Evolutionary conservation across 1,140 invertebrate genomes (phyloP).

Genomic region (Bombyx mandarina): DNA sequence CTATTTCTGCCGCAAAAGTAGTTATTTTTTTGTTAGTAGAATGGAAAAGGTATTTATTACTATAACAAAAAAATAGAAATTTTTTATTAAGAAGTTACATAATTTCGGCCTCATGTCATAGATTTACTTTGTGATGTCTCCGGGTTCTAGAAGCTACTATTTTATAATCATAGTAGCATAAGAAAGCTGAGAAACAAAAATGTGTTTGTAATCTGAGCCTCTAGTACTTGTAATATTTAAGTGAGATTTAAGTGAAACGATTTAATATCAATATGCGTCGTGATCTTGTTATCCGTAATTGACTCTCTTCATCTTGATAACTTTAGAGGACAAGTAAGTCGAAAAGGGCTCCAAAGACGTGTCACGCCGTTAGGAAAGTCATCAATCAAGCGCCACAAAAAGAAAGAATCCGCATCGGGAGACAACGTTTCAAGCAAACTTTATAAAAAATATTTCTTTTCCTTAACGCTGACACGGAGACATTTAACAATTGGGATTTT

Average conservation of each 20-base stretch:
- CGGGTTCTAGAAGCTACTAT: no score
- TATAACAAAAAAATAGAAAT: no score
- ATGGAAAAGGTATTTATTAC: no score
- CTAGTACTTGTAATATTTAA: neutral
- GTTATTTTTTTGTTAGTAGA: no score
- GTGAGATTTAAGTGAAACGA: neutral
- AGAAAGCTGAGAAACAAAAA: no score
- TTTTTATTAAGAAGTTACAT: no score
- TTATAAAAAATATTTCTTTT: slow-evolving; percentile 30
- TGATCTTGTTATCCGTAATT: slow-evolving; percentile 22
- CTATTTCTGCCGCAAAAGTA: no score
- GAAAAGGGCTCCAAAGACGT: slow-evolving; percentile 28
- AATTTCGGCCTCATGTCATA: no score
- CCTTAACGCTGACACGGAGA: slow-evolving; percentile 19
- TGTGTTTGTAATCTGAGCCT: no score
- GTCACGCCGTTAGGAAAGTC: slow-evolving; percentile 42
- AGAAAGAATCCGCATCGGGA: slow-evolving; percentile 24
- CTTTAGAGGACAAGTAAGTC: slow-evolving; percentile 17
- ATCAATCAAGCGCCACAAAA: slow-evolving; percentile 50
- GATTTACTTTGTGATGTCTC: no score
- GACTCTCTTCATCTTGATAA: slow-evolving; percentile 24
- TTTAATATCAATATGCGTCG: slow-evolving; percentile 2
- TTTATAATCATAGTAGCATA: no score
- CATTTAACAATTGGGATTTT: neutral
- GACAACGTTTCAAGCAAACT: slow-evolving; percentile 26